phyloP scores from a whole-genome alignment of 2,797 vertebrate species.

The Darevskia mixta region DNA sequence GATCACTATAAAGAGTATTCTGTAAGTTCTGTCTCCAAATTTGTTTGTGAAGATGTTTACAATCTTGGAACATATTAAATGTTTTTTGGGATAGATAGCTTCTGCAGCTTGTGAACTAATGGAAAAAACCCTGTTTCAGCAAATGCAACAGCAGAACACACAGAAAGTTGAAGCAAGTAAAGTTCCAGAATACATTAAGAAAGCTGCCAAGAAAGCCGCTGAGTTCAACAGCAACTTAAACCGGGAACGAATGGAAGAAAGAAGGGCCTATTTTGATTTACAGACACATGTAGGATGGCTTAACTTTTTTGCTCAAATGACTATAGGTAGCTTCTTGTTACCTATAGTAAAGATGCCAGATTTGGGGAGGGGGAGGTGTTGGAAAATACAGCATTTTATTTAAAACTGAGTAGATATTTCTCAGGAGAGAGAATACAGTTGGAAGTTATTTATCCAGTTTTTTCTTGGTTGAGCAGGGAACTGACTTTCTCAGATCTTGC shows the following conservation, averaged over 20 bases:
- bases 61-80: not conserved
- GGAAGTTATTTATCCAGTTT: not conserved
- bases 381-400: no score
- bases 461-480: not conserved
- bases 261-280: constrained; percentile 97
- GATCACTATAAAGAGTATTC: constrained; percentile 95
- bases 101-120: constrained; percentile 28
- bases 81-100: constrained; percentile 3
- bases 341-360: not conserved
- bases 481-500: not conserved
- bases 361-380: not conserved
- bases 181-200: constrained; percentile 98
- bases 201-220: constrained; percentile 96
- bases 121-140: constrained; percentile 78
- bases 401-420: no score
- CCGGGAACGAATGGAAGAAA: constrained; percentile 96
- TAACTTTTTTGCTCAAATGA: not conserved
- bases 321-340: not conserved
- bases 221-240: constrained; percentile 99
- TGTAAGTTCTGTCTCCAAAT: constrained; percentile 79
- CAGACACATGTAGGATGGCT: constrained; percentile 92
- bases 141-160: constrained; percentile 97
- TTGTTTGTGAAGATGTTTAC: constrained; percentile 3
- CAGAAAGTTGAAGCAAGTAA: constrained; percentile 98
- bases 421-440: not conserved